Percentiles rank a stretch among this genome's conserved stretches.
These are phyloP conservation scores for Vesta saturnalis DNA, from an alignment of 2,888 invertebrate genomes.

Conservation along the genomic window DNA sequence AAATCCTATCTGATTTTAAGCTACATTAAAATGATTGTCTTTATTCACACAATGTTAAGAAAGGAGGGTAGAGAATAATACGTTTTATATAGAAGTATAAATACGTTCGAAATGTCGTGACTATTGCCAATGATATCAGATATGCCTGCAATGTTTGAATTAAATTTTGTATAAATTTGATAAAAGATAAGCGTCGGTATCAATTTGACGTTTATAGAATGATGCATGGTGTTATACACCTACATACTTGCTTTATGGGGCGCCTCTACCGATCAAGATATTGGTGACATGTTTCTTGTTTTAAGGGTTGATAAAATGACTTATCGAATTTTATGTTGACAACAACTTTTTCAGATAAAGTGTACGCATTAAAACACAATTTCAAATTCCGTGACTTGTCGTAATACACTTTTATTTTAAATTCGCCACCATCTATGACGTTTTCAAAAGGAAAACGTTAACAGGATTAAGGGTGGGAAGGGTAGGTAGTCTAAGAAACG, in stretches of 20 bases:
- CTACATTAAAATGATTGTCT: conserved; percentile 34
- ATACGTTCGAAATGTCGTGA: conserved; percentile 52
- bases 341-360: conserved; percentile 14
- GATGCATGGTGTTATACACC: conserved; percentile 42
- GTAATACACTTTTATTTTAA: neutral
- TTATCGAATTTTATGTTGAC: conserved; percentile 29
- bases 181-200: conserved; percentile 54
- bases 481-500: conserved; percentile 6
- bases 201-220: conserved; percentile 55
- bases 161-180: conserved; percentile 62
- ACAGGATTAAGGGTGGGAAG: conserved; percentile 30
- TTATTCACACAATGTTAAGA: conserved; percentile 36
- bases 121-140: conserved; percentile 60
- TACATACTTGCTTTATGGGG: conserved; percentile 34
- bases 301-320: conserved; percentile 28
- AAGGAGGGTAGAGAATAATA: conserved; percentile 32
- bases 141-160: conserved; percentile 59
- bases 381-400: conserved; percentile 16
- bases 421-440: neutral
- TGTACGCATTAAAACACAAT: neutral
- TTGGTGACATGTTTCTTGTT: conserved; percentile 34
- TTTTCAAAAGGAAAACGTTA: conserved; percentile 14
- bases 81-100: conserved; percentile 31
- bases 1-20: conserved; percentile 37
- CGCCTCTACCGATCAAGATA: conserved; percentile 33